Percentiles rank a stretch among this genome's conserved stretches.
phyloP scores from a whole-genome alignment of 1,140 invertebrate genomes.

The Tribolium castaneum region DNA sequence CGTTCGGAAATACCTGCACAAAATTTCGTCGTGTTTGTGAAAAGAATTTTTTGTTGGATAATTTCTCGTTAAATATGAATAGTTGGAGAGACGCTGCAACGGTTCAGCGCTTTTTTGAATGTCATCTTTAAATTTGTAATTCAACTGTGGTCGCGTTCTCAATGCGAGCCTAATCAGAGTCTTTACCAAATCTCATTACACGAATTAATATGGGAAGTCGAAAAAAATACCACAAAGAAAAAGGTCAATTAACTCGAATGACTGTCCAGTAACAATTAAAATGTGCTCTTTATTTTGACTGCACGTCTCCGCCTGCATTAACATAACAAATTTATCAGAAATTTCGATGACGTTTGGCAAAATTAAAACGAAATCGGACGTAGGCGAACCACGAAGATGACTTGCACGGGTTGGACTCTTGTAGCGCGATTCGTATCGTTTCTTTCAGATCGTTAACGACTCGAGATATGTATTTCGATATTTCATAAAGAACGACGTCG shows the following conservation, averaged over 20 bases:
- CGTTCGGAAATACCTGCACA: background rate
- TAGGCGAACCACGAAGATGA: conserved; percentile 36
- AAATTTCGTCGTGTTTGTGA: background rate
- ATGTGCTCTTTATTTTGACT: conserved; percentile 37
- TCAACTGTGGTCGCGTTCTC: conserved; percentile 6
- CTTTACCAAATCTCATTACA: conserved; percentile 36
- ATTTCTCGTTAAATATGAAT: background rate
- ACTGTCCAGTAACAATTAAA: conserved; percentile 44
- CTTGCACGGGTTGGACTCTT: conserved; percentile 36
- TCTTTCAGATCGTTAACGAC: conserved; percentile 46
- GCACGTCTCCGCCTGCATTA: conserved; percentile 25
- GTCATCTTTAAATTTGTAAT: conserved; percentile 38
- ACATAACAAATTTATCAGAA: conserved; percentile 32
- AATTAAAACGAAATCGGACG: conserved; percentile 16
- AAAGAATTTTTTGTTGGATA: background rate
- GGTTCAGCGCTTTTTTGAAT: conserved; percentile 31
- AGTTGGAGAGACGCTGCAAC: background rate
- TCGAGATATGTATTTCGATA: conserved; percentile 47
- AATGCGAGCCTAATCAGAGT: conserved; percentile 25
- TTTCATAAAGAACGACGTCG: conserved; percentile 35
- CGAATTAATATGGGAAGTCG: conserved; percentile 25
- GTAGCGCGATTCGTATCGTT: conserved; percentile 43
- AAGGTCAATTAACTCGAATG: conserved; percentile 43
- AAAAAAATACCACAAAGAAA: conserved; percentile 34
- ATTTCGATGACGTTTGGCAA: conserved; percentile 37